Percentiles rank a stretch among this genome's conserved stretches.
phyloP scores from a whole-genome alignment of 2,113 vertebrate species.

The Saccopteryx leptura region DNA sequence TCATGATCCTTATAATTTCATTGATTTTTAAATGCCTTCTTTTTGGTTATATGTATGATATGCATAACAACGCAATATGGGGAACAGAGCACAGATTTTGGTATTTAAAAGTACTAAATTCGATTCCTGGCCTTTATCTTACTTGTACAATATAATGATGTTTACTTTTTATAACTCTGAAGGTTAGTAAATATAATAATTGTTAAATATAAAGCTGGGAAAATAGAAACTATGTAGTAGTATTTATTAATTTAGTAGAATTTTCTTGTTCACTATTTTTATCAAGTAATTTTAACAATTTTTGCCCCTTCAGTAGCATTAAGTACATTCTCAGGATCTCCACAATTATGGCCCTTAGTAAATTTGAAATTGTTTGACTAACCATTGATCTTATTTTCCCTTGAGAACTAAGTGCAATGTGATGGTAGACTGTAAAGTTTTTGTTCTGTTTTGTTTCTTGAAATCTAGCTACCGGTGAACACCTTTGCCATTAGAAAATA shows the following conservation, averaged over 20 bases:
- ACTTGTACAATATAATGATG: neutral
- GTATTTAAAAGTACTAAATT: neutral
- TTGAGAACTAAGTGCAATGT: neutral
- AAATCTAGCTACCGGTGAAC: neutral
- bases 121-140: neutral
- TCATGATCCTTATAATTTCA: neutral
- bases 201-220: neutral
- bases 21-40: neutral
- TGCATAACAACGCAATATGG: neutral
- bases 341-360: constrained; percentile 54
- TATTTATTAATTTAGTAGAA: neutral
- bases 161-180: neutral
- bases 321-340: constrained; percentile 40
- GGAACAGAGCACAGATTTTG: neutral
- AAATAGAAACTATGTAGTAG: neutral
- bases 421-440: neutral
- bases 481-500: neutral
- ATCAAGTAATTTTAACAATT: neutral
- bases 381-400: neutral
- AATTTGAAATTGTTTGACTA: constrained; percentile 46
- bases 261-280: neutral
- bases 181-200: neutral
- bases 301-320: constrained; percentile 53
- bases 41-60: neutral
- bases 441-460: neutral